phyloP scores from a whole-genome alignment of 2,888 invertebrate genomes.

The Tipula lateralis region DNA sequence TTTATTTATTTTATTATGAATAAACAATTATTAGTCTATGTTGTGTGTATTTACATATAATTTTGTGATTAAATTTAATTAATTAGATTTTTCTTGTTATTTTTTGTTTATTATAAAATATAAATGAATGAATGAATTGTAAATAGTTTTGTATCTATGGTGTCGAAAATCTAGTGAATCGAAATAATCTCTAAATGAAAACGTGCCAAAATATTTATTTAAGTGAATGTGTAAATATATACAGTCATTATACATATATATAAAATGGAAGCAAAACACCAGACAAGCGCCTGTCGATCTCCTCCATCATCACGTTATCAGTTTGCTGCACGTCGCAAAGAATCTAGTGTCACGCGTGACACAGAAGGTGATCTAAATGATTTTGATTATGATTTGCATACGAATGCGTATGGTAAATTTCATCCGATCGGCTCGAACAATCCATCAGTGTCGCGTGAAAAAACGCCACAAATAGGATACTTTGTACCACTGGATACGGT shows the following conservation, averaged over 20 bases:
- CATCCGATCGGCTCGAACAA: background rate
- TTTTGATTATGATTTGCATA: background rate
- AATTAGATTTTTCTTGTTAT: background rate
- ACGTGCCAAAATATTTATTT: background rate
- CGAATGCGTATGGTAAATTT: background rate
- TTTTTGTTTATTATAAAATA: background rate
- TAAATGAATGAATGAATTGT: background rate
- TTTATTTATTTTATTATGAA: background rate
- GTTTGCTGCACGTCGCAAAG: background rate
- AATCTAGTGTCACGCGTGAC: background rate
- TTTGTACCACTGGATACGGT: conserved; percentile 54
- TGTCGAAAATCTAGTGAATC: background rate
- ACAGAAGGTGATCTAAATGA: background rate
- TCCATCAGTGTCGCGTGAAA: background rate
- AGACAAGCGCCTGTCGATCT: background rate
- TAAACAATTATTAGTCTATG: background rate
- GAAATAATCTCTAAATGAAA: background rate
- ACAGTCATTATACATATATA: background rate
- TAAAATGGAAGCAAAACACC: background rate
- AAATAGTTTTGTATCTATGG: background rate
- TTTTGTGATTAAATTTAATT: background rate
- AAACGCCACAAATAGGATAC: conserved; percentile 55
- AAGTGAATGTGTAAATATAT: background rate
- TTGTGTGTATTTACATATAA: background rate
- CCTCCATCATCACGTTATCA: background rate